Evolutionary conservation across 2,888 invertebrate genomes (phyloP).

Genomic region (Busseola fusca): DNA sequence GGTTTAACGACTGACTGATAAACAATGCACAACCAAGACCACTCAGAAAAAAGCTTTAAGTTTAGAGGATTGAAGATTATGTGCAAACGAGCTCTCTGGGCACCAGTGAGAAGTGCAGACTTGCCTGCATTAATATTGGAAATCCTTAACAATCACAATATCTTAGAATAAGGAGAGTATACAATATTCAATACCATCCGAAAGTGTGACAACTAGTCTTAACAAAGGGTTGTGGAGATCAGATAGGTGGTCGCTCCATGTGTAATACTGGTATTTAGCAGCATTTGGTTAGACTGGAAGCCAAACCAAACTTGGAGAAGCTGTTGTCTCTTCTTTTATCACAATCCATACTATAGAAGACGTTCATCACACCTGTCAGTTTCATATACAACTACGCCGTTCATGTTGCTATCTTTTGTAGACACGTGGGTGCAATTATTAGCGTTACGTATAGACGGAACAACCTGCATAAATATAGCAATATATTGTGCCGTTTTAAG

Average conservation of each 20-base stretch:
- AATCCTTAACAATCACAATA: neutral
- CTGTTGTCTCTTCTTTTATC: neutral
- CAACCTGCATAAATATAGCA: slow-evolving; percentile 25
- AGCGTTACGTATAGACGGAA: slow-evolving; percentile 29
- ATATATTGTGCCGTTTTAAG: slow-evolving; percentile 35
- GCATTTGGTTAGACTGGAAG: neutral
- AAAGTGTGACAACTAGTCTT: neutral
- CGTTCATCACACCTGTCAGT: neutral
- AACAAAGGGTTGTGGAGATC: neutral
- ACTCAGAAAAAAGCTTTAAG: too few relatives aligned
- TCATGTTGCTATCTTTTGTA: neutral
- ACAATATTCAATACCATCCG: neutral
- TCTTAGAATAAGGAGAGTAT: neutral
- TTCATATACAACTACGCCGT: neutral
- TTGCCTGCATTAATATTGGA: neutral
- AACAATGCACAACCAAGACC: neutral
- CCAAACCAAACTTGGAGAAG: neutral
- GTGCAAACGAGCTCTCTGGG: neutral
- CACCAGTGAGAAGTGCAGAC: neutral
- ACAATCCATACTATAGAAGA: too few relatives aligned
- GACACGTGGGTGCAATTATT: slow-evolving; percentile 7
- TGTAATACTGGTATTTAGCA: neutral
- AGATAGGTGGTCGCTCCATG: neutral
- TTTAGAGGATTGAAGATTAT: neutral
- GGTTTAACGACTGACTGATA: neutral